A percentile compares a stretch with the other conserved stretches of the same genome.
Evolutionary conservation across 2,113 vertebrate species (phyloP).

Genomic region (Numida meleagris): DNA sequence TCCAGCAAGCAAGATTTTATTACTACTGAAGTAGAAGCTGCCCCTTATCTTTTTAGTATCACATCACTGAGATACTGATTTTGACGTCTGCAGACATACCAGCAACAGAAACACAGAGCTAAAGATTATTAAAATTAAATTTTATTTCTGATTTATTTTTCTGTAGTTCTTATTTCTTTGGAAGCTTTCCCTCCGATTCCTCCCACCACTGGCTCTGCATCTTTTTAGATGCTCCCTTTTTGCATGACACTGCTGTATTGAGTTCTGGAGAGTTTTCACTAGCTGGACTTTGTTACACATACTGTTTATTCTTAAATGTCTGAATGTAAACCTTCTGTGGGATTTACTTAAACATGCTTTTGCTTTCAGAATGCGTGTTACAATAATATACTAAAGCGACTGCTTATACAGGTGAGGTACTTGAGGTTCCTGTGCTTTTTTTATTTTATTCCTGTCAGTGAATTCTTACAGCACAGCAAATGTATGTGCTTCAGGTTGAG

Average conservation of each 20-base stretch:
- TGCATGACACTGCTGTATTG: not conserved
- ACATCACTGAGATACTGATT: not conserved
- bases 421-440: not conserved
- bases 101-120: not conserved
- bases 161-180: not conserved
- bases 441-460: not conserved
- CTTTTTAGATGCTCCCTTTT: not conserved
- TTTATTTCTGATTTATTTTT: not conserved
- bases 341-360: not conserved
- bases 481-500: not conserved
- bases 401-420: not conserved
- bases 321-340: not conserved
- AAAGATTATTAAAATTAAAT: not conserved
- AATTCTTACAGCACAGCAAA: not conserved
- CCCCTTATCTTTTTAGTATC: not conserved
- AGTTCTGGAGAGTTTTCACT: not conserved
- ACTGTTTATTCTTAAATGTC: not conserved
- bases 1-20: not conserved
- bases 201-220: not conserved
- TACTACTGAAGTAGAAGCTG: not conserved
- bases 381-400: not conserved
- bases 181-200: not conserved
- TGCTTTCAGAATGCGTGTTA: not conserved
- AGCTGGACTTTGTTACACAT: not conserved
- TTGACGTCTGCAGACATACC: not conserved